Conservation (phyloP, 2,113 vertebrate genomes). For the Cnemophilus loriae region DNA sequence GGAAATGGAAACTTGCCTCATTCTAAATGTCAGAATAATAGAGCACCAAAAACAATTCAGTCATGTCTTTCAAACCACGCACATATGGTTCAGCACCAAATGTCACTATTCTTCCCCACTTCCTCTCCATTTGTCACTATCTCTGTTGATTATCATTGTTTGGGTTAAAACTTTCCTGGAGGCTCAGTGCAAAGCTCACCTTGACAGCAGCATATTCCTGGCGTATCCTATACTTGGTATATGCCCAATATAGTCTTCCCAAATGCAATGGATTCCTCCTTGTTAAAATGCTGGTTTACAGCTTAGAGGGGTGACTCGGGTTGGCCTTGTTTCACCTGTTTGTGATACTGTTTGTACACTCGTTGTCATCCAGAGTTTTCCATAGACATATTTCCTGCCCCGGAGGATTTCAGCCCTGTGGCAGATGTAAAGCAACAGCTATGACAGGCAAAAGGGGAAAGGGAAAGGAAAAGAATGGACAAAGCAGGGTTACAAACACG, state of each 20-base stretch:
- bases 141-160: slow-evolving; percentile 64
- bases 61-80: slow-evolving; percentile 85
- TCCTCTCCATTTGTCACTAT: slow-evolving; percentile 65
- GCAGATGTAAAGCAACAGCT: not conserved
- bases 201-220: not conserved
- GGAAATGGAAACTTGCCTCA: slow-evolving; percentile 84
- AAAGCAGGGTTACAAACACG: not conserved
- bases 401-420: not conserved
- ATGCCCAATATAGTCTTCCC: not conserved
- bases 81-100: slow-evolving; percentile 84
- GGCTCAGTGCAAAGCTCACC: slow-evolving; percentile 21
- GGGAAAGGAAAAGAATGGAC: not conserved
- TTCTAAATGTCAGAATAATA: slow-evolving; percentile 87
- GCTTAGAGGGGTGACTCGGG: not conserved
- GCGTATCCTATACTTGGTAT: not conserved
- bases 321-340: not conserved
- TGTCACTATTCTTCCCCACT: slow-evolving; percentile 77
- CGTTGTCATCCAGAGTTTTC: not conserved
- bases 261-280: not conserved
- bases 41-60: slow-evolving; percentile 84
- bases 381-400: not conserved
- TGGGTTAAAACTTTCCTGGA: slow-evolving; percentile 62
- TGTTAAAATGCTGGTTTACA: not conserved
- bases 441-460: not conserved
- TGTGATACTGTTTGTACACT: not conserved